Conservation (phyloP, 2,113 vertebrate genomes). For the Anhinga rufa region DNA sequence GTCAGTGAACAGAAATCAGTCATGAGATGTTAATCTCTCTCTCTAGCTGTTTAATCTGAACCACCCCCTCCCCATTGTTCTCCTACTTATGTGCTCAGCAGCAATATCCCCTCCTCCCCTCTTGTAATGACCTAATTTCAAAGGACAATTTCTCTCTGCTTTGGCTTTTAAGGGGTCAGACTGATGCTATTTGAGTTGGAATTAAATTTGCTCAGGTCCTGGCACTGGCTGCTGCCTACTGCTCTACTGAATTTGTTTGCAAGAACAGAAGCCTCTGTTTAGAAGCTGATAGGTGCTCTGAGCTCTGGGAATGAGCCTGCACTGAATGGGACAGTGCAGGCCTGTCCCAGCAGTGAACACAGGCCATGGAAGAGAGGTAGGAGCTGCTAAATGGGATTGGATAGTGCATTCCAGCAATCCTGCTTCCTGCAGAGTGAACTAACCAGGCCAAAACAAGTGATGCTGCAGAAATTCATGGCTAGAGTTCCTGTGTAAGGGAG, state of each 20-base stretch:
- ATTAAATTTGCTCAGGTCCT: neutral
- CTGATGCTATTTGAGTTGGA: neutral
- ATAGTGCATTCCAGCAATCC: neutral
- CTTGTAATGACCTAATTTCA: neutral
- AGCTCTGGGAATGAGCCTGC: neutral
- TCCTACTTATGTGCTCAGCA: neutral
- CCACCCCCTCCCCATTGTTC: neutral
- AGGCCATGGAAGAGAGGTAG: neutral
- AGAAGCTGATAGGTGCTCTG: neutral
- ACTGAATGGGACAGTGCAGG: neutral
- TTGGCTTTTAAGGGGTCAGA: neutral
- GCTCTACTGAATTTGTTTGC: neutral
- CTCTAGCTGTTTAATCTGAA: slow-evolving; percentile 27
- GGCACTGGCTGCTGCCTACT: neutral
- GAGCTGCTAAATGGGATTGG: neutral
- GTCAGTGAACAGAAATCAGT: slow-evolving; percentile 41
- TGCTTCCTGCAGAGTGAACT: neutral
- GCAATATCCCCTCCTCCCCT: neutral
- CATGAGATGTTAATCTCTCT: slow-evolving; percentile 45
- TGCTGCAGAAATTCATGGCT: neutral
- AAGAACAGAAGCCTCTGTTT: neutral
- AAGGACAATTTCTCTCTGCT: neutral
- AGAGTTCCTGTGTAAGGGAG: neutral
- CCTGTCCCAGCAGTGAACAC: neutral
- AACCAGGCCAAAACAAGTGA: neutral